Base-by-base conservation (phyloP, 2,113 vertebrate species). In the Hippocampus comes region DNA sequence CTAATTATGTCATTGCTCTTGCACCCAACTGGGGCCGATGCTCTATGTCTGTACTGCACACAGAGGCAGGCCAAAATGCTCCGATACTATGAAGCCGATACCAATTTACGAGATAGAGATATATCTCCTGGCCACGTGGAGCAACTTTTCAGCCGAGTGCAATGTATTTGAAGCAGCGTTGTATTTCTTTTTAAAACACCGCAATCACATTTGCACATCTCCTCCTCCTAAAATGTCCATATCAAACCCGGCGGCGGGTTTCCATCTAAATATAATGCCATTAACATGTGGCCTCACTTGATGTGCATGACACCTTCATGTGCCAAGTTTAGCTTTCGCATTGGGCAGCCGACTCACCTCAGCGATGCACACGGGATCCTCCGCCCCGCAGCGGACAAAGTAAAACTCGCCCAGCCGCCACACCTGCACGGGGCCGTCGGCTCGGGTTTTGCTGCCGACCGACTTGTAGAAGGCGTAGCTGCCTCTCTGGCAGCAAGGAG, bases 321-420 rank as follows among this genome's bases (percentile, higher is more conserved):
- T 7, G 41, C 70, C 76, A 74, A 78, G 82, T 74, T 67, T 78
- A 72, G 71, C 77, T 2, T 55, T 51, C 59, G 70, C 11, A 18
- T 55, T 66, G 69, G 72, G 18, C 18, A 21, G 20, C 25, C 11
- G 1, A 18, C 76, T 82, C 61, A 94, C 90, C 90, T 94, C 93
- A 0, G 93, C 92, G 15, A 94, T 86, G 86, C 93, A 93, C 9
- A 88, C 87, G 0, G 93, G 93, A 1, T 94, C 93, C 83, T 90
- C 81, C 0, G 92, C 91, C 17, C 90, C 88, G 56, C 92, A 94
- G 76, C 92, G 91, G 69, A 94, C 80, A 59, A 90, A 91, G 87
- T 94, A 93, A 78, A 94, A 94, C 83, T 93, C 92, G 2, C 93
- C 93, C 6, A 94, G 91, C 70, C 64, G 89, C 91, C 91, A 93